Conservation (phyloP, 2,888 invertebrate species). For the Eremobia ochroleuca region DNA sequence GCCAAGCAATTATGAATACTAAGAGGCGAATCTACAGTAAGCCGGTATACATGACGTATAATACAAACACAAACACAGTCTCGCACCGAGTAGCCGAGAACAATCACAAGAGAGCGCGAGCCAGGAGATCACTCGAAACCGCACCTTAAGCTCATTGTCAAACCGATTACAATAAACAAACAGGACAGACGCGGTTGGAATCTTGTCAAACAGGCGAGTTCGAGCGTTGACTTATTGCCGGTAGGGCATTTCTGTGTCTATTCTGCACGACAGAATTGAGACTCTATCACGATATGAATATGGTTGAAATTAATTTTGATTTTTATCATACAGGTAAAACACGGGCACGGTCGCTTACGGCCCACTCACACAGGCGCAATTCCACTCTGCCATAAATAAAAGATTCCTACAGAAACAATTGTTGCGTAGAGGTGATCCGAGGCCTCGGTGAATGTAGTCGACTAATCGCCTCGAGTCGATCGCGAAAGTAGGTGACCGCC, state of each 20-base stretch:
- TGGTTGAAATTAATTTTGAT: constrained; percentile 69
- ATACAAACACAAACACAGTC: constrained; percentile 88
- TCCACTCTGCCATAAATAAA: constrained; percentile 90
- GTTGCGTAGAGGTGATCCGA: constrained; percentile 90
- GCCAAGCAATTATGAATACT: constrained; percentile 89
- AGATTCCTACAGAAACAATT: constrained; percentile 91
- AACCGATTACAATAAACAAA: constrained; percentile 91
- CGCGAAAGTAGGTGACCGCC: constrained; percentile 91
- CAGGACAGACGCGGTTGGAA: constrained; percentile 91
- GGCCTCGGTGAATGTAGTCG: constrained; percentile 89
- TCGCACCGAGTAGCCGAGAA: constrained; percentile 85
- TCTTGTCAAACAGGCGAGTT: constrained; percentile 91
- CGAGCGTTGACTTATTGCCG: constrained; percentile 91
- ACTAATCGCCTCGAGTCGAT: constrained; percentile 89
- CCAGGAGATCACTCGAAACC: constrained; percentile 90
- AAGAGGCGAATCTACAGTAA: constrained; percentile 90
- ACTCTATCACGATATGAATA: constrained; percentile 68
- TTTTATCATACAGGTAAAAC: constrained; percentile 86
- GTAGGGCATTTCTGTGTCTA: constrained; percentile 88
- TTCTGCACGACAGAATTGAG: constrained; percentile 65
- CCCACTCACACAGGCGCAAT: constrained; percentile 83
- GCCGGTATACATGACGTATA: constrained; percentile 90
- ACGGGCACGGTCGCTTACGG: constrained; percentile 86
- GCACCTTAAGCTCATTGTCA: constrained; percentile 91
- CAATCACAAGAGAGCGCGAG: constrained; percentile 86